Percentiles rank a stretch among this genome's conserved stretches.
phyloP scores from a whole-genome alignment of 1,140 invertebrate species.

The Gerris buenoi region DNA sequence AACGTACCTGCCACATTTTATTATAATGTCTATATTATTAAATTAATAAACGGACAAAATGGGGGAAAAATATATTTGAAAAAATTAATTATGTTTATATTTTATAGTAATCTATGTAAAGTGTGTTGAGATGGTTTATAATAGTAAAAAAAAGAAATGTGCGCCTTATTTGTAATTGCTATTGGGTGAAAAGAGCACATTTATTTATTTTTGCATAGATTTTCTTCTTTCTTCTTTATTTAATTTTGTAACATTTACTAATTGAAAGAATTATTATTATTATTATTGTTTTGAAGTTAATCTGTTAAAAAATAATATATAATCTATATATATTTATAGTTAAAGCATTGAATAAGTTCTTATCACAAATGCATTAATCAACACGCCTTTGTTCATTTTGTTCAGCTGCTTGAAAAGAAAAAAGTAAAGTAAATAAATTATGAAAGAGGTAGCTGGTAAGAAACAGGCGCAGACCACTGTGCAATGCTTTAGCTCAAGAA shows the following conservation, averaged over 20 bases:
- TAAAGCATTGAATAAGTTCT: neutral
- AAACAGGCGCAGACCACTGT: neutral
- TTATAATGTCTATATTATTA: neutral
- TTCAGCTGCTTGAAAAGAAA: too few relatives aligned
- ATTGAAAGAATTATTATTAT: neutral
- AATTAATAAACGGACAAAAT: neutral
- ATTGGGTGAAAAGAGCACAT: neutral
- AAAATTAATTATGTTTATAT: neutral
- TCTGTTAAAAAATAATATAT: neutral
- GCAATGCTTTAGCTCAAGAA: neutral
- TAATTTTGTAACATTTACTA: neutral
- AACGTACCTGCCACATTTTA: neutral
- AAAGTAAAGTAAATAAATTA: neutral
- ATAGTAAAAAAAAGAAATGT: neutral
- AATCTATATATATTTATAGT: neutral
- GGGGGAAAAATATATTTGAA: neutral
- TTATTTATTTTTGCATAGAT: neutral
- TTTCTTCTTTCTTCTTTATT: neutral
- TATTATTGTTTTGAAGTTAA: neutral
- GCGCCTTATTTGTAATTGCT: neutral
- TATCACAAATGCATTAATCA: neutral
- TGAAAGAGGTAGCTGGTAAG: neutral
- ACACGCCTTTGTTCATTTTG: too few relatives aligned
- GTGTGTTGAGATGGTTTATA: neutral
- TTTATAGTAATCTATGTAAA: neutral